Conservation (phyloP, 2,113 vertebrate genomes). For the Lipophrys pholis region DNA sequence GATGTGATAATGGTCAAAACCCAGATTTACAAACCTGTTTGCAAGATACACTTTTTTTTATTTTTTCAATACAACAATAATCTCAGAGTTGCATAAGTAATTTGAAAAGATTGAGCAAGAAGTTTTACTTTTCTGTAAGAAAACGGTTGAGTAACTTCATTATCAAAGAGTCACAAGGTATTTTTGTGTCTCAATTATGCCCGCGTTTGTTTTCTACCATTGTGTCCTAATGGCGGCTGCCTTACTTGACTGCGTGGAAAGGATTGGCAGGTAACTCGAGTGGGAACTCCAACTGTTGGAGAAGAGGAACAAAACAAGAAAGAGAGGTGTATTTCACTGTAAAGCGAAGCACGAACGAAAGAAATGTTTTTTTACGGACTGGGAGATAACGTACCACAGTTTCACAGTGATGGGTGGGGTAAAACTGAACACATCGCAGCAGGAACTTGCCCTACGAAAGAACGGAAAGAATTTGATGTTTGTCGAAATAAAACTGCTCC, state of each 20-base stretch:
- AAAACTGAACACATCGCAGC: slow-evolving; percentile 93
- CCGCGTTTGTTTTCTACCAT: not conserved
- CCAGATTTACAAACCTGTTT: slow-evolving; percentile 89
- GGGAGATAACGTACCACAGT: slow-evolving; percentile 84
- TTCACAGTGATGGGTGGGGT: slow-evolving; percentile 84
- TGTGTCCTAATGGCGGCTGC: slow-evolving; percentile 7
- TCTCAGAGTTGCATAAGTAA: not conserved
- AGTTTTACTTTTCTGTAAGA: no score
- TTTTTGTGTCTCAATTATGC: no score
- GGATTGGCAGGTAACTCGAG: slow-evolving; percentile 71
- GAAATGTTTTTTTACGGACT: not conserved
- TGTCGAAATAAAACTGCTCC: not conserved
- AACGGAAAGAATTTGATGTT: not conserved
- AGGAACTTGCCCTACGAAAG: slow-evolving; percentile 84
- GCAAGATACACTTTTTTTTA: slow-evolving; percentile 1
- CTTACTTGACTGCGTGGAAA: slow-evolving; percentile 76
- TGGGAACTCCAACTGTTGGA: slow-evolving; percentile 79
- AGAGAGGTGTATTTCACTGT: not conserved
- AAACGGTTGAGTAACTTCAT: no score
- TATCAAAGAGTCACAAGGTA: no score
- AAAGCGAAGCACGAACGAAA: not conserved
- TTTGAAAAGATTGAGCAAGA: no score
- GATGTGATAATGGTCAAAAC: slow-evolving; percentile 83
- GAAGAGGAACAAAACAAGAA: slow-evolving; percentile 8
- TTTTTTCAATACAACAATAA: not conserved